A percentile compares a stretch with the other conserved stretches of the same genome.
Conservation (phyloP, 2,113 vertebrate genomes). For the Bufo gargarizans region DNA sequence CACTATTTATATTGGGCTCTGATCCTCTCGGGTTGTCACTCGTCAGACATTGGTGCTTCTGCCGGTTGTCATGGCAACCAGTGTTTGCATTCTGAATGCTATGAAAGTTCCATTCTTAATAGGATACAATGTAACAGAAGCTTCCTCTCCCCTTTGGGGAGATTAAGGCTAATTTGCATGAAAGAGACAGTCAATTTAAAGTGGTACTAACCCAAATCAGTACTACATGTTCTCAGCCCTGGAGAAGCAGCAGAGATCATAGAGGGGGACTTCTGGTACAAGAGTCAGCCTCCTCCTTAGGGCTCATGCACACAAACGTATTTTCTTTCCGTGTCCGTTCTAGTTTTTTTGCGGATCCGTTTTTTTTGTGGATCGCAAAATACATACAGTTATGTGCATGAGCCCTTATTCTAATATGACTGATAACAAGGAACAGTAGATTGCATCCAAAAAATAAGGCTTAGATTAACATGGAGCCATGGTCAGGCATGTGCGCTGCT, state of each 20-base stretch:
- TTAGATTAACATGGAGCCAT: no score
- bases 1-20: constrained; percentile 7
- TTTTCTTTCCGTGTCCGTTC: no score
- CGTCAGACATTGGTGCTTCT: constrained; percentile 33
- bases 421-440: no score
- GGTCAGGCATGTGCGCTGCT: no score
- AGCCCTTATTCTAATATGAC: no score
- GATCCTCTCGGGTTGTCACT: constrained; percentile 36
- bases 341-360: no score
- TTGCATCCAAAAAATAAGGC: no score
- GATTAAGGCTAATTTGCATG: constrained; percentile 19
- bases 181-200: background rate
- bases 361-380: no score
- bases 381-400: no score
- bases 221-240: background rate
- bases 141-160: background rate
- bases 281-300: no score
- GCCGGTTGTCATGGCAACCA: constrained; percentile 18
- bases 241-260: background rate
- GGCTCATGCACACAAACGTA: no score
- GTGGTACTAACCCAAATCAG: background rate
- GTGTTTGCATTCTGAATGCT: background rate
- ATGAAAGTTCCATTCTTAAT: constrained; percentile 22
- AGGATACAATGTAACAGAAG: background rate
- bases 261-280: no score